Base-by-base conservation (phyloP, 2,888 invertebrate species). In the Xanthostigma xanthostigma region DNA sequence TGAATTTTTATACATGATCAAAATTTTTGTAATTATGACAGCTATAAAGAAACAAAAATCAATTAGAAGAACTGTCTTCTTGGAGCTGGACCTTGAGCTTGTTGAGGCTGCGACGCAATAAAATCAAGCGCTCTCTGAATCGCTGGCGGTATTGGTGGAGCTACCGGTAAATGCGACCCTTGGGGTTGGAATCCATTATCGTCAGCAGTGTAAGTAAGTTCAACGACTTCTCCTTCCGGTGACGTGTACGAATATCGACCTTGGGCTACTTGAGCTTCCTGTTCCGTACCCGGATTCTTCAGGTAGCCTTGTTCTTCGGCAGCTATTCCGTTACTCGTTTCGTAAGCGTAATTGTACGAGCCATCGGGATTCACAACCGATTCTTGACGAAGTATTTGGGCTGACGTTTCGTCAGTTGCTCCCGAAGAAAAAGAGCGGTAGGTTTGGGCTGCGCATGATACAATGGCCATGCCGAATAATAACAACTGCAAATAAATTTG, bases 281-380 rank as follows among this genome's bases (percentile, higher is more conserved):
- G 14, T 48, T 73, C 72, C 54, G 68, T 64, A 54, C 74, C 74
- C 17, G 72, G 67, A 58, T 75, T 73, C 58, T 75, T 75, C 51
- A 78, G 62, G 56, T 70, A 73, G 35, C 76, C 76, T 58, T 71
- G 66, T 60, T 77, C 77, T 59, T 76, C 72, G 8, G 73, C 74
- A 8, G 63, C 61, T 53, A 76, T 76, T 44, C 75, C 74, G 56
- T 78, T 76, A 12, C 73, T 76, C 13, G 76, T 76, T 64, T 77
- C 75, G 53, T 74, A 78, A 49, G 68, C 68, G 54, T 36, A 62
- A 50, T 54, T 52, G 38, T 54, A 50, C 6, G 68, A 62, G 34
- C 75, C 74, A 44, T 74, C 73, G 9, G 70, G 66, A 45, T 67
- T 62, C 35, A 66, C 60, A 49, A 71, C 70, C 51, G 66, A 64